Evolutionary conservation across 2,113 vertebrate genomes (phyloP).

Genomic region (Heliornis fulica): DNA sequence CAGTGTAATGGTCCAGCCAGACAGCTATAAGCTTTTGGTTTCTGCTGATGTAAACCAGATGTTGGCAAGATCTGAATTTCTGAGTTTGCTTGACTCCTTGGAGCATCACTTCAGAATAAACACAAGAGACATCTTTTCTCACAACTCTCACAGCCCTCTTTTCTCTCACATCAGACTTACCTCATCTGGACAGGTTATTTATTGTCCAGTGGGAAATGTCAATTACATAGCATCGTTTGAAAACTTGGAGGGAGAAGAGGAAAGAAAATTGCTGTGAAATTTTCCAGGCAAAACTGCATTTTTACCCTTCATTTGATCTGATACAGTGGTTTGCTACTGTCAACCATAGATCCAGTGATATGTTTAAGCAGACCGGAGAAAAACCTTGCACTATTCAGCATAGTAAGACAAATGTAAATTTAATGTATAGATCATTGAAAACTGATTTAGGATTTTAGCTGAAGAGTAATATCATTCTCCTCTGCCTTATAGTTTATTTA

Average conservation of each 20-base stretch:
- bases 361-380: background rate
- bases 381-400: background rate
- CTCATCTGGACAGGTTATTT: slow-evolving; percentile 15
- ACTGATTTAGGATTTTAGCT: background rate
- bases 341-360: background rate
- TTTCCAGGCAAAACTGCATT: slow-evolving; percentile 20
- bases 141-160: background rate
- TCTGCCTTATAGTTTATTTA: background rate
- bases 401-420: background rate
- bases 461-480: background rate
- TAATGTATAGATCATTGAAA: background rate
- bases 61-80: background rate
- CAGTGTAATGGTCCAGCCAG: background rate
- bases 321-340: slow-evolving; percentile 18
- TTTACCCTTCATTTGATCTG: slow-evolving; percentile 41
- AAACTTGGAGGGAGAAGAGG: background rate
- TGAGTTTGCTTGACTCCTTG: slow-evolving; percentile 41
- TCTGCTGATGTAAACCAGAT: slow-evolving; percentile 50
- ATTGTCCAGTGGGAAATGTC: slow-evolving; percentile 1
- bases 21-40: background rate
- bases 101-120: slow-evolving; percentile 41
- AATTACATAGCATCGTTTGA: background rate
- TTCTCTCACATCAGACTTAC: slow-evolving; percentile 6
- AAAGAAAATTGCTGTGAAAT: background rate
- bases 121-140: slow-evolving; percentile 23